Percentiles rank a stretch among this genome's conserved stretches.
These are phyloP conservation scores for Sitta europaea DNA, from an alignment of 2,113 vertebrate genomes.

Conservation along the genomic window DNA sequence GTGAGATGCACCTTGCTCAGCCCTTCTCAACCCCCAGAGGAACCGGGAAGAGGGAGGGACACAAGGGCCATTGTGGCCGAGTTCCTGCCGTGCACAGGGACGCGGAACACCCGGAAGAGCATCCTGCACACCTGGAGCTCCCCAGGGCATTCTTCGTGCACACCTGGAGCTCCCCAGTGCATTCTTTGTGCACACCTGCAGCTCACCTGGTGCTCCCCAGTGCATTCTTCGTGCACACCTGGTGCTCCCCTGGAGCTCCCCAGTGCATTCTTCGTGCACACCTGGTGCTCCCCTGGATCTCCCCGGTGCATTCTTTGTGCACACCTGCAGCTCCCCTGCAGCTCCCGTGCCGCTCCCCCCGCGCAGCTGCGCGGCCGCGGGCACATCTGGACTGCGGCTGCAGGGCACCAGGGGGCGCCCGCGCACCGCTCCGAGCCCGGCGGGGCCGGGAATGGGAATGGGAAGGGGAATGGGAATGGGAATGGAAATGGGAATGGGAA, in stretches of 20 bases:
- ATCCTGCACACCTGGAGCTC: not conserved
- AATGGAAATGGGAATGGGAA: not conserved
- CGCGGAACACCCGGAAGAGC: fast-evolving
- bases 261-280: not conserved
- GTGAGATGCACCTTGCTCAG: fast-evolving
- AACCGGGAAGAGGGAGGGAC: not conserved
- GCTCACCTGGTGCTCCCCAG: too few relatives aligned
- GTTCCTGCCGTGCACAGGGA: not conserved
- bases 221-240: too few relatives aligned
- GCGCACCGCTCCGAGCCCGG: not conserved
- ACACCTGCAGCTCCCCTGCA: not conserved
- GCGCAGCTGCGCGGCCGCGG: too few relatives aligned
- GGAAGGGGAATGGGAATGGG: not conserved
- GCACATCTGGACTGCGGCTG: not conserved
- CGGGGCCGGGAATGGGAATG: fast-evolving
- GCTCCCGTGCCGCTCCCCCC: too few relatives aligned
- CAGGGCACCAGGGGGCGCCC: not conserved
- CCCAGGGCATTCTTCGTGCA: fast-evolving
- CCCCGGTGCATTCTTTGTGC: not conserved
- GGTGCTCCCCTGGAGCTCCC: not conserved
- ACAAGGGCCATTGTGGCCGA: fast-evolving
- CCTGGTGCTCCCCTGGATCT: too few relatives aligned
- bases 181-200: not conserved
- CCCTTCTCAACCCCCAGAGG: fast-evolving
- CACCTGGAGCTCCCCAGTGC: not conserved